A percentile compares a stretch with the other conserved stretches of the same genome.
Conservation (phyloP, 2,113 vertebrate genomes). For the Syngnathoides biaculeatus region DNA sequence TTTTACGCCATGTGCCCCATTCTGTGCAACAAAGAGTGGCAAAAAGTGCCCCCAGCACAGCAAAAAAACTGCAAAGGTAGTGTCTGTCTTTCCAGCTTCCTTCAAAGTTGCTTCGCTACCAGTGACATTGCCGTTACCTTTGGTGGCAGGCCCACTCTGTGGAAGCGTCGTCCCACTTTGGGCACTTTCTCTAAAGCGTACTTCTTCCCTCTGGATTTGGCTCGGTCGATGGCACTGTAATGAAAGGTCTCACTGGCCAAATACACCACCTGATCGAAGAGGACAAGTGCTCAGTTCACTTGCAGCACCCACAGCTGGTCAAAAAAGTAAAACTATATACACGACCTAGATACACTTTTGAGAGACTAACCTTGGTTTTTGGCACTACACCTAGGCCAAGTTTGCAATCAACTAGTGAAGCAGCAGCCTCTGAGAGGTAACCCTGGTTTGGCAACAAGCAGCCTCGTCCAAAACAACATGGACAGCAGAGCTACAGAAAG, state of each 20-base stretch:
- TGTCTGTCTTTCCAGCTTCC: too few species aligned
- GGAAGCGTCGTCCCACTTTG: slow-evolving; percentile 92
- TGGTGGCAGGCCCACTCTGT: slow-evolving; percentile 93
- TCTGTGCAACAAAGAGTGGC: too few species aligned
- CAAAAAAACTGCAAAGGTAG: too few species aligned
- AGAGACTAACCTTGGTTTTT: slow-evolving; percentile 86
- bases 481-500: slow-evolving; percentile 78
- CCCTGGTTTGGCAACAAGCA: slow-evolving; percentile 97
- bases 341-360: too few species aligned
- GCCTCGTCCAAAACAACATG: slow-evolving; percentile 95
- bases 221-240: slow-evolving; percentile 92
- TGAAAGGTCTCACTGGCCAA: slow-evolving; percentile 96
- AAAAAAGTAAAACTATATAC: neutral
- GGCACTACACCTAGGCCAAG: slow-evolving; percentile 88
- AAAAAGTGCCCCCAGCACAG: too few species aligned
- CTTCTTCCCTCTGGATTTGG: slow-evolving; percentile 95
- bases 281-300: neutral
- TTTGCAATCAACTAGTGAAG: slow-evolving; percentile 90
- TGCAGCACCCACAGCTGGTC: neutral
- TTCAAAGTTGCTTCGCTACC: too few species aligned
- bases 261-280: slow-evolving; percentile 81
- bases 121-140: too few species aligned
- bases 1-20: too few species aligned
- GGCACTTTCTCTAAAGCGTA: slow-evolving; percentile 97
- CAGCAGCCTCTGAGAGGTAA: slow-evolving; percentile 93